Percentiles rank a stretch among this genome's conserved stretches.
Evolutionary conservation across 2,113 vertebrate species (phyloP).

Genomic region (Heterotilapia buettikoferi): DNA sequence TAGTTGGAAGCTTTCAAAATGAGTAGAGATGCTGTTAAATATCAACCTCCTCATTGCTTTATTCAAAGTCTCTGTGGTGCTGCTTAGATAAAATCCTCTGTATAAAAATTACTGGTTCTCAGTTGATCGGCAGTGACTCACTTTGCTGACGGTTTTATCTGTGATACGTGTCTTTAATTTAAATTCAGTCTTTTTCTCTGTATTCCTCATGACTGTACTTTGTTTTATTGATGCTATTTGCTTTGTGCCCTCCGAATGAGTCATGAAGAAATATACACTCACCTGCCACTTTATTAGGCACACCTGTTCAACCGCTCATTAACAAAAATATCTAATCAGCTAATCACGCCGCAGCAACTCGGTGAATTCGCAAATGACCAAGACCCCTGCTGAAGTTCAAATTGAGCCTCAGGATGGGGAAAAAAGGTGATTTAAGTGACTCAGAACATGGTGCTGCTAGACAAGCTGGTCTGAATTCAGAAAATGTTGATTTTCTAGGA

Average conservation of each 20-base stretch:
- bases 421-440: not conserved
- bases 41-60: not conserved
- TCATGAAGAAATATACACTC: not conserved
- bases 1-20: not conserved
- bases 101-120: not conserved
- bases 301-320: not conserved
- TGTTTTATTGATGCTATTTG: not conserved
- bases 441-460: not conserved
- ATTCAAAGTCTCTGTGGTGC: not conserved
- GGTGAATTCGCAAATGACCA: not conserved
- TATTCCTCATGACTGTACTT: not conserved
- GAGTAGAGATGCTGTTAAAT: not conserved
- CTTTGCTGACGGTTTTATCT: not conserved
- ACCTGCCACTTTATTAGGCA: not conserved
- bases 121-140: not conserved
- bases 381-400: not conserved
- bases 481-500: not conserved
- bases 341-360: not conserved
- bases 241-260: not conserved
- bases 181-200: not conserved
- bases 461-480: not conserved
- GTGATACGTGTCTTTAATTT: not conserved
- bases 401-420: accelerated
- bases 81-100: not conserved
- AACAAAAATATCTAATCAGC: not conserved